Evolutionary conservation across 2,888 invertebrate genomes (phyloP), one percentile per base, ranked within the genome.

Genomic region (Xestia sexstrigata): DNA sequence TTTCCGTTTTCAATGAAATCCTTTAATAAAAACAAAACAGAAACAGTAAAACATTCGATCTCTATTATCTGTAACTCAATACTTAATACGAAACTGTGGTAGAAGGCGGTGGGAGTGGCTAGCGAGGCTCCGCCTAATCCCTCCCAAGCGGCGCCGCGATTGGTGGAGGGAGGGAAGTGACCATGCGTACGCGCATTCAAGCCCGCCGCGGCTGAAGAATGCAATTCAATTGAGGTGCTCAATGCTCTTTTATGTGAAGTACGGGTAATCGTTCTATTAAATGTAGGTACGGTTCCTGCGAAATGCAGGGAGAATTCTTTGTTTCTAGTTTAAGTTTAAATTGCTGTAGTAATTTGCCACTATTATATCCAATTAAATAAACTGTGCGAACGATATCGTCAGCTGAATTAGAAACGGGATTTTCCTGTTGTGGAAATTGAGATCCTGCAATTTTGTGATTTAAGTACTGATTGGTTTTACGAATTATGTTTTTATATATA

Each of bases 41-140:
- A 85, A 91, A 83, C 84, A 87, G 87, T 86, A 84, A 90, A 89
- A 91, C 90, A 92, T 87, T 89, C 89, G 89, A 92, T 91, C 91
- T 91, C 92, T 93, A 94, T 93, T 93, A 93, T 94, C 93, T 91
- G 93, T 92, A 94, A 95, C 93, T 90, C 93, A 92, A 95, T 94
- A 94, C 93, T 92, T 90, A 83, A 86, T 91, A 91, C 89, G 84
- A 93, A 92, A 91, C 92, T 90, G 88, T 91, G 88, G 89, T 87
- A 84, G 78, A 88, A 91, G 96, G 95, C 94, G 96, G 92, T 93
- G 91, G 96, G 96, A 86, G 94, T 90, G 70, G 81, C 76, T 68
- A 69, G 23, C 3, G n/a, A 42, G 71, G 76, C 90, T 79, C 92
- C 95, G 90, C 95, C 96, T 88, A 84, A 80, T 79, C 83, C 91